Conservation (phyloP, 1,140 invertebrate species). For the Aricia agestis region DNA sequence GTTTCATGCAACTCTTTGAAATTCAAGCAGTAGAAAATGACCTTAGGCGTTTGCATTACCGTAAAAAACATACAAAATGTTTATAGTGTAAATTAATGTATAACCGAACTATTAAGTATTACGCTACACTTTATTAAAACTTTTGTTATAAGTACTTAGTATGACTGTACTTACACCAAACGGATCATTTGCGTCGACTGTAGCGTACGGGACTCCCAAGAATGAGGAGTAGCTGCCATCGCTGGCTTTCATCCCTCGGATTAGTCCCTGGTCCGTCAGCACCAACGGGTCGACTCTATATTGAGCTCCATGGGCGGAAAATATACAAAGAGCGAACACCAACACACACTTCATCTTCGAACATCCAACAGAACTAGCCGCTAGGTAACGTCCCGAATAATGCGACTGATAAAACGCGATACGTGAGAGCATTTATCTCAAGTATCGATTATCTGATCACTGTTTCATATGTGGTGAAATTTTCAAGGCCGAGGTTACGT, state of each 20-base stretch:
- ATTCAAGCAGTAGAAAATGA: not conserved
- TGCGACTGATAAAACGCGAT: not conserved
- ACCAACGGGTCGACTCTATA: constrained; percentile 62
- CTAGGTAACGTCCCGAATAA: not conserved
- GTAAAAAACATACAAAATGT: not conserved
- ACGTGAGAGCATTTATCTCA: not conserved
- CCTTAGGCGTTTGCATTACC: not conserved
- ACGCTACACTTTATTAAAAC: too few species aligned
- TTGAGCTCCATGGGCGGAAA: constrained; percentile 37
- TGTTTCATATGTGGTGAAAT: constrained; percentile 6
- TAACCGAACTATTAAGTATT: not conserved
- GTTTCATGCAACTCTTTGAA: not conserved
- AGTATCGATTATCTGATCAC: not conserved
- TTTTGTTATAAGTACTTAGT: not conserved
- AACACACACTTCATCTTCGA: constrained; percentile 42
- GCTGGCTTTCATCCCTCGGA: constrained; percentile 52
- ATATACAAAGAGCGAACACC: constrained; percentile 39
- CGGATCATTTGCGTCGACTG: constrained; percentile 51
- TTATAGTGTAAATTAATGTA: not conserved
- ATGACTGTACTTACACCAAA: constrained; percentile 60
- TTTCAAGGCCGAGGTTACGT: not conserved
- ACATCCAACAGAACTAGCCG: constrained; percentile 14
- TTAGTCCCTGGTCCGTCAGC: constrained; percentile 54
- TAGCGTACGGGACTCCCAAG: constrained; percentile 59
- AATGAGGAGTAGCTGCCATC: constrained; percentile 60